Percentiles rank a stretch among this genome's conserved stretches.
Evolutionary conservation across 2,888 invertebrate genomes (phyloP).

Genomic region (Lymantria monacha): DNA sequence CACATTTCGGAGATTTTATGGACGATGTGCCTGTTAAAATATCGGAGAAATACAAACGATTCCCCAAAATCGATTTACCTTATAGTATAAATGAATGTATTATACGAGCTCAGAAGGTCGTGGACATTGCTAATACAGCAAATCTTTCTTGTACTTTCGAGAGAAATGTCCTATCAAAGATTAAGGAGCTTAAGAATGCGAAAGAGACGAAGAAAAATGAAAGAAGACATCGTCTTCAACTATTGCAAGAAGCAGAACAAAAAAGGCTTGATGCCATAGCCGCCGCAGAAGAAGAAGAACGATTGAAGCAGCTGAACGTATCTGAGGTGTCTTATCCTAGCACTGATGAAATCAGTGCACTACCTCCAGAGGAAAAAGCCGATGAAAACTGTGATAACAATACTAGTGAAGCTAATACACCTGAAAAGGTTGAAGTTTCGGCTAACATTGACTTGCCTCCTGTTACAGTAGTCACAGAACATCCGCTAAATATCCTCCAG

Average conservation of each 20-base stretch:
- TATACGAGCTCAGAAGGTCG: conserved; percentile 60
- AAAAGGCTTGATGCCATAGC: conserved; percentile 78
- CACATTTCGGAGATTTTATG: conserved; percentile 84
- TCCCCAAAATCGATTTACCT: conserved; percentile 83
- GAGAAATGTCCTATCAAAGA: conserved; percentile 86
- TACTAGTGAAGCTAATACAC: conserved; percentile 40
- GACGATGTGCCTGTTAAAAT: conserved; percentile 95
- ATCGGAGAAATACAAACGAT: conserved; percentile 92
- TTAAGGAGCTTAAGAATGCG: conserved; percentile 86
- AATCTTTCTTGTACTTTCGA: conserved; percentile 88
- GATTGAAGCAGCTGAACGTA: conserved; percentile 79
- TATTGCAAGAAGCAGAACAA: conserved; percentile 81
- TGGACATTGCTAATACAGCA: conserved; percentile 55
- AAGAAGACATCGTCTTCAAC: conserved; percentile 82
- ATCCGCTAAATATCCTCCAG: conserved; percentile 65
- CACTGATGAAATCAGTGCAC: conserved; percentile 81
- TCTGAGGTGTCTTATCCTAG: conserved; percentile 84
- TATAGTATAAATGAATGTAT: conserved; percentile 62
- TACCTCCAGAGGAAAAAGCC: conserved; percentile 76
- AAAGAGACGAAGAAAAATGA: conserved; percentile 84
- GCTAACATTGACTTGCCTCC: conserved; percentile 43
- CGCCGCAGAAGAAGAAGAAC: conserved; percentile 73
- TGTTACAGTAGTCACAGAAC: conserved; percentile 45
- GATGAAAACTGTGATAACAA: conserved; percentile 62
- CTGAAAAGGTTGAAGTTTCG: conserved; percentile 35